Base-by-base conservation (phyloP, 2,888 invertebrate genomes). In the Coelinius sp. region DNA sequence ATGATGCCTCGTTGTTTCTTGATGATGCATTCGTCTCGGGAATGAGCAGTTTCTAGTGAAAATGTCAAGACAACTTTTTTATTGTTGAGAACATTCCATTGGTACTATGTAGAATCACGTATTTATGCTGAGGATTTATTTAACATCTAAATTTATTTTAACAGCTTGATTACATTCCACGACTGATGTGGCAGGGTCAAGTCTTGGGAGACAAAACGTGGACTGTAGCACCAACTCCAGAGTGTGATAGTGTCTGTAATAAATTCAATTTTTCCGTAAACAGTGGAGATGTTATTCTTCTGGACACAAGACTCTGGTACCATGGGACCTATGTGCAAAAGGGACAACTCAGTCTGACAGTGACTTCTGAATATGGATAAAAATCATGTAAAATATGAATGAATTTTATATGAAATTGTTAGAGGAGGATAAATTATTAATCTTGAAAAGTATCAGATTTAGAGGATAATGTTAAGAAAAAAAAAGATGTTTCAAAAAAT, bases 151-250 rank as follows among this genome's bases (percentile, higher is more conserved):
- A 56, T 53, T 69, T 65, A 68, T 70, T 71, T 74, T 76, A 88
- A 41, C 86, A 97, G 97, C 88, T 97, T 85, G 97, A 97, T 88
- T 96, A 95, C 85, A 97, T 97, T 78, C 93, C 94, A 78, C 91
- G 97, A 74, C 90, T 97, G 31, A 96, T 97, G 92, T 97, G 97
- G 97, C 97, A 97, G 88, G 97, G 96, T 1, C 97, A 97, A 89
- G 90, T 97, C 14, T 90, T 91, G 79, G 97, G 97, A 0, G 92
- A 92, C 80, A 97, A 97, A 89, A 93, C 91, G 10, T 97, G 97
- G 97, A 89, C 90, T 20, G 88, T 97, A 38, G 92, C 93, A 12
- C 97, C 97, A 0, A 94, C 95, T 0, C 95, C 96, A 0, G 97
- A 97, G 88, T 96, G 96, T 89, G 95, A 96, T 86, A 86, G 91